Base-by-base conservation (phyloP, 2,888 invertebrate genomes). In the Tiliacea aurago region DNA sequence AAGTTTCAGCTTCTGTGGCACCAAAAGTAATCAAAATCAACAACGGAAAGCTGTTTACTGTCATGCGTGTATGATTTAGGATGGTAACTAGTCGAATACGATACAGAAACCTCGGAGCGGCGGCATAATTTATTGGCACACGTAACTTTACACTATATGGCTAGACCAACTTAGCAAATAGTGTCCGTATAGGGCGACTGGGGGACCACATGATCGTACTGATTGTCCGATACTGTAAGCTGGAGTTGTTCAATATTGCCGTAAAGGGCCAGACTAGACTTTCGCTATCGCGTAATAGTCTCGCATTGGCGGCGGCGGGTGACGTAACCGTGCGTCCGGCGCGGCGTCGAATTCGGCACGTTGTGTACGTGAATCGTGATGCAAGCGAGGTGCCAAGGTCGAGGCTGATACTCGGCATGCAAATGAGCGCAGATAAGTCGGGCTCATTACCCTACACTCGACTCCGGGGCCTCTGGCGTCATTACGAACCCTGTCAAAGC, bases 371-470 rank as follows among this genome's bases (percentile, higher is more conserved):
- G 78, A 81, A 86, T 87, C 89, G 87, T 91, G 91, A 88, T 92
- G 92, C 92, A 91, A 93, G 90, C 82, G 83, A 88, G 92, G 93
- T 93, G 94, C 93, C 95, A 95, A 95, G 95, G 96, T 95, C 95
- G 95, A 91, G 92, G 91, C 91, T 92, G 92, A 92, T 91, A 93
- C 93, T 92, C 87, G 89, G 93, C 92, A 95, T 95, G 95, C 92
- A 95, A 96, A 96, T 95, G 93, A 93, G 92, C 91, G 85, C 86
- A 94, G 94, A 95, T 95, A 95, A 94, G 94, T 93, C 93, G 91
- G 91, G 91, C 92, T 95, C 94, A 95, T 95, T 95, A 95, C 90
- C 88, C 91, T 87, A 91, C 93, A 92, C 91, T 91, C 92, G 90
- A 88, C 90, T 87, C 87, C 90, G 90, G 88, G 89, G 91, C 91